Percentiles rank a stretch among this genome's conserved stretches.
These are phyloP conservation scores for Agapornis roseicollis DNA, from an alignment of 2,113 vertebrate genomes.

Conservation along the genomic window DNA sequence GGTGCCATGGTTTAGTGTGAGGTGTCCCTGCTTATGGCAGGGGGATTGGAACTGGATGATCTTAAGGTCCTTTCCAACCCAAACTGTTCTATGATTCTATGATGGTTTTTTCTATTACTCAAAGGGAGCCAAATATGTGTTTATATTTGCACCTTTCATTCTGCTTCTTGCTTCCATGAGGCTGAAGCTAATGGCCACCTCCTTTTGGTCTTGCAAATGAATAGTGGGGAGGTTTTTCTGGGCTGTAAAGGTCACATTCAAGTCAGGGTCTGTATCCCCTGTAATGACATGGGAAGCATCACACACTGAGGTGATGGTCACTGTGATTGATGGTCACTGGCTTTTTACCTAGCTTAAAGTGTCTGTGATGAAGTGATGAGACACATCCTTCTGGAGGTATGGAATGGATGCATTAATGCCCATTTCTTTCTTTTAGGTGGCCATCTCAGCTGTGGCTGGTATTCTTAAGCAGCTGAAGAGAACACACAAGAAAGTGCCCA, in stretches of 20 bases:
- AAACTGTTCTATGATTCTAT: no score
- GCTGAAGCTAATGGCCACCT: background rate
- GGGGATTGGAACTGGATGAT: no score
- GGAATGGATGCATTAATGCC: background rate
- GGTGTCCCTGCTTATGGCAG: no score
- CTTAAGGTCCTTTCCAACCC: no score
- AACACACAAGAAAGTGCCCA: conserved; percentile 87
- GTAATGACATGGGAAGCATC: background rate
- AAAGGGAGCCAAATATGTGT: background rate
- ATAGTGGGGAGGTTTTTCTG: background rate
- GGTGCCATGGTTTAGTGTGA: no score
- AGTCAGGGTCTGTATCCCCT: background rate
- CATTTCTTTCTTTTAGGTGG: conserved; percentile 79
- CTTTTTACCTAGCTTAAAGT: background rate
- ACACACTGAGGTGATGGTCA: background rate
- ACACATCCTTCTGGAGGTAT: background rate
- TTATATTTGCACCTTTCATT: background rate
- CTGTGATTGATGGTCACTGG: background rate
- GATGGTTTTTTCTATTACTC: no score
- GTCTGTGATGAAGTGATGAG: background rate
- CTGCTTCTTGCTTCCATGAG: background rate
- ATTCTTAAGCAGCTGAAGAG: conserved; percentile 96
- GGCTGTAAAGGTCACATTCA: background rate
- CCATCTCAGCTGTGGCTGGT: conserved; percentile 92
- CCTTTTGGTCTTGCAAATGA: background rate